Evolutionary conservation across 2,888 invertebrate species (phyloP).

Genomic region (Lochmaea capreae): DNA sequence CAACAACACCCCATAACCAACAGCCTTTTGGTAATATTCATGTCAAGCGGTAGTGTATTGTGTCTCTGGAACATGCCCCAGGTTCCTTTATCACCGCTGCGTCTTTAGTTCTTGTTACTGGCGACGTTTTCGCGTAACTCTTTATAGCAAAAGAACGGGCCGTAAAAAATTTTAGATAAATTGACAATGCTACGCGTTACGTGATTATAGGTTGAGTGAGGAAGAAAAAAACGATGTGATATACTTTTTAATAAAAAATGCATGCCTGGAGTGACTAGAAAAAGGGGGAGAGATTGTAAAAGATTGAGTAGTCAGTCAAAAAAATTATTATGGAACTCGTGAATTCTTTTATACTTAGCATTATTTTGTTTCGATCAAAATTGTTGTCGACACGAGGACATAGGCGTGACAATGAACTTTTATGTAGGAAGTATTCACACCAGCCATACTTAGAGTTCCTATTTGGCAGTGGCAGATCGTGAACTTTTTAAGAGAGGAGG

Average conservation of each 20-base stretch:
- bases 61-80: constrained; percentile 39
- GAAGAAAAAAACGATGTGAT: constrained; percentile 3
- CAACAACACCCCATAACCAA: constrained; percentile 40
- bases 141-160: background rate
- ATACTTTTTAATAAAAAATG: constrained; percentile 15
- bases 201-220: constrained; percentile 9
- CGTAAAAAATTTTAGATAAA: constrained; percentile 34
- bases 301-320: background rate
- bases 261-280: background rate
- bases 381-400: background rate
- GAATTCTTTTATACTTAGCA: background rate
- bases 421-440: background rate
- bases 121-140: constrained; percentile 2
- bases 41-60: constrained; percentile 49
- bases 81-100: constrained; percentile 34
- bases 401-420: background rate
- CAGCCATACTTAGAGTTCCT: too few species aligned
- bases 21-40: constrained; percentile 43
- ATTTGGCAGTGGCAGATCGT: too few species aligned
- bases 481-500: too few species aligned
- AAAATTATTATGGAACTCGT: background rate
- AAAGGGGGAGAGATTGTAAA: background rate
- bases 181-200: constrained; percentile 16
- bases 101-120: constrained; percentile 20
- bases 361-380: background rate